Base-by-base conservation (phyloP, 2,888 invertebrate genomes). In the Apocheima hispidaria region DNA sequence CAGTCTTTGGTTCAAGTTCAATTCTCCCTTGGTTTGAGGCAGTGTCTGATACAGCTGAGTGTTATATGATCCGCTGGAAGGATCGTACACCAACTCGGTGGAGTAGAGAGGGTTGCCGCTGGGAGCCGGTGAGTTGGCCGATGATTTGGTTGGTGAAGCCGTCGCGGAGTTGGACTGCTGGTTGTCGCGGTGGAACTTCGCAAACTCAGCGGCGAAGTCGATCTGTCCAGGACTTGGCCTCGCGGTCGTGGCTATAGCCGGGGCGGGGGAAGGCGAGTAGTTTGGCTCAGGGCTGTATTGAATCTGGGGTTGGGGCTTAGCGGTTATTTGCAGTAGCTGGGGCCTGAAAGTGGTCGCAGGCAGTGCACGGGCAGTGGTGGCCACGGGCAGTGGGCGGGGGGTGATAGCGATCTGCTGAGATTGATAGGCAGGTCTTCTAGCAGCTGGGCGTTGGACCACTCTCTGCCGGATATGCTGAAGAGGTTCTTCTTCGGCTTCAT, bases 81-180 rank as follows among this genome's bases (percentile, higher is more conserved):
- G 96, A 83, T 97, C 96, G 83, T 94, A 97, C 0, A 96, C 94
- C 28, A 97, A 88, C 78, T 96, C 96, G 20, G 96, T 96, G 50
- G 96, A 96, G 85, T 96, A 97, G 56, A 96, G 93, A 60, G 96
- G 96, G 70, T 95, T 94, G 53, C 93, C 92, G 30, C 93, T 92
- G 0, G 89, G 88, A 23, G 78, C 75, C 40, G 93, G 84, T 23
- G 87, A 79, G 16, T 87, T 77, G 0, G 79, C 84, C 46, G 85
- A 87, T 36, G 87, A 74, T 70, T 90, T 92, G 0, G 90, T 80
- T 14, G 88, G 81, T 55, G 78, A 82, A n/a, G 84, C 79, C 7
- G 77, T 78, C 4, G 87, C 81, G 0, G 81, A 86, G 54, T 90
- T 94, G 56, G 94, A 94, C 63, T 90, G 82, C 75, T 94, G 94